phyloP scores from a whole-genome alignment of 2,888 invertebrate species.

The Idaea aversata region DNA sequence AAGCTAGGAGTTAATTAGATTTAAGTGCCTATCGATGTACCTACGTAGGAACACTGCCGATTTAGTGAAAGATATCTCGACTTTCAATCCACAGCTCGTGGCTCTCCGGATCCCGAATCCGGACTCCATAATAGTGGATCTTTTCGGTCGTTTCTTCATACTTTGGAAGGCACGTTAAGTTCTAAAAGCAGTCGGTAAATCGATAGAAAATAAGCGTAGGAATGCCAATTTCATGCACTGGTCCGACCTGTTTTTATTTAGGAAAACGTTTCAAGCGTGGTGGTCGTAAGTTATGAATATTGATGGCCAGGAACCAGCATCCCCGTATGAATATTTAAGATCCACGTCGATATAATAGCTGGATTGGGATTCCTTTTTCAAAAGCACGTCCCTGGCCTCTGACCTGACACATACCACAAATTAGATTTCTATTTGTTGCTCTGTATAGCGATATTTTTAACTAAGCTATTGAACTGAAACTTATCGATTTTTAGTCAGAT shows the following conservation, averaged over 20 bases:
- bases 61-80: not conserved
- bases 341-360: conserved; percentile 48
- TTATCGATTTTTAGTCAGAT: conserved; percentile 17
- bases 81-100: too few relatives aligned
- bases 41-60: not conserved
- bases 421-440: conserved; percentile 18
- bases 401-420: conserved; percentile 32
- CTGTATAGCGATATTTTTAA: not conserved
- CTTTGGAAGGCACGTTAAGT: not conserved
- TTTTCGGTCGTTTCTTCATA: not conserved
- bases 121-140: not conserved
- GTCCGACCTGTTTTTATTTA: conserved; percentile 42
- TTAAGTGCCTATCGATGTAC: not conserved
- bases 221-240: conserved; percentile 21
- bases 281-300: conserved; percentile 59
- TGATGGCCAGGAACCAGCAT: conserved; percentile 52
- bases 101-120: too few relatives aligned
- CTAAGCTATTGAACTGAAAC: too few relatives aligned
- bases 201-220: conserved; percentile 13
- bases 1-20: not conserved
- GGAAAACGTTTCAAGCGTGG: conserved; percentile 44
- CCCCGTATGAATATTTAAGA: conserved; percentile 62
- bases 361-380: conserved; percentile 34
- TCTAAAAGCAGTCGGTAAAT: conserved; percentile 12
- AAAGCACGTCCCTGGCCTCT: conserved; percentile 31